These are phyloP conservation scores for Opisthograptis luteolata DNA, from an alignment of 2,888 invertebrate species.

Conservation along the genomic window DNA sequence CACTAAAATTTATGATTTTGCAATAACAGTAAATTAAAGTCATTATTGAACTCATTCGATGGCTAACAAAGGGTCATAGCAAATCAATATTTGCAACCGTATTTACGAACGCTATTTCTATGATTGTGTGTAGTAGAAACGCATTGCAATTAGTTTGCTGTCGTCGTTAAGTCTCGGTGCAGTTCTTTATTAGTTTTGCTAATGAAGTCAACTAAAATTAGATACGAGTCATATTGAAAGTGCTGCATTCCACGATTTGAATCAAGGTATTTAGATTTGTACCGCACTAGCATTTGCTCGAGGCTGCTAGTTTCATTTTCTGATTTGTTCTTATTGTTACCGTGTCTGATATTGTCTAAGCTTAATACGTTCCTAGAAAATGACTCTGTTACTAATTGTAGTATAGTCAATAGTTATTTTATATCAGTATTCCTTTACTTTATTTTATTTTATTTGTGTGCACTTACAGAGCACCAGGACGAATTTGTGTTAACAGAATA, in stretches of 20 bases:
- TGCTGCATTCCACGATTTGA: constrained; percentile 13
- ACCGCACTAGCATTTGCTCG: background rate
- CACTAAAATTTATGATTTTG: constrained; percentile 34
- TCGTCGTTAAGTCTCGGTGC: constrained; percentile 1
- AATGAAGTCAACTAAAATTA: constrained; percentile 24
- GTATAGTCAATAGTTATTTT: no score
- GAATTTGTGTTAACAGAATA: no score
- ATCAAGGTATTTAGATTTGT: constrained; percentile 6
- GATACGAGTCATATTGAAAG: constrained; percentile 14
- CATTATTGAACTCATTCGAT: constrained; percentile 29
- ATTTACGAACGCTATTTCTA: background rate
- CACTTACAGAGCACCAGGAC: no score
- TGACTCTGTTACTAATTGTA: no score
- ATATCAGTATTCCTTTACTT: no score
- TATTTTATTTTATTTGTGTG: no score
- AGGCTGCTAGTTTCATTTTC: no score
- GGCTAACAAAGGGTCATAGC: constrained; percentile 17
- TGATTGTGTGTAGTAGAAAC: constrained; percentile 1
- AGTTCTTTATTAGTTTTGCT: constrained; percentile 23
- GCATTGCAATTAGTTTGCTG: constrained; percentile 13
- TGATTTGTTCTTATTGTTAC: no score
- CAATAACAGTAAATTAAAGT: constrained; percentile 35
- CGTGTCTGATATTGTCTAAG: no score
- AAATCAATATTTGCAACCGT: constrained; percentile 6
- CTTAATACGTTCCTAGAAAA: no score